A percentile compares a stretch with the other conserved stretches of the same genome.
Evolutionary conservation across 2,797 vertebrate species (phyloP).

Genomic region (Centropyge bicolor): DNA sequence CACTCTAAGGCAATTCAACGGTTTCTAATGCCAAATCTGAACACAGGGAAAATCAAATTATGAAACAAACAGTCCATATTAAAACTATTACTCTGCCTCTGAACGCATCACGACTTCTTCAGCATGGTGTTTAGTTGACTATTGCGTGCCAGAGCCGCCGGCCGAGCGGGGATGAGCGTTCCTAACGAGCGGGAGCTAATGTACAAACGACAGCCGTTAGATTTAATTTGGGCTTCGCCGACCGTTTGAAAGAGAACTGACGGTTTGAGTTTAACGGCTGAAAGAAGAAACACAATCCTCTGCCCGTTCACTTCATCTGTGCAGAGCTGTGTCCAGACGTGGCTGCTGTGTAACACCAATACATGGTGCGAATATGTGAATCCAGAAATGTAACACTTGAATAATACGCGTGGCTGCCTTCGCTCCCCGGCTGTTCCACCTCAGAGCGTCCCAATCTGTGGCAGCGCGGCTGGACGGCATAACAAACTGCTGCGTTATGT

Average conservation of each 20-base stretch:
- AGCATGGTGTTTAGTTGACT: constrained; percentile 33
- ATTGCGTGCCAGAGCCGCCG: constrained; percentile 31
- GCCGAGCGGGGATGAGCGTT: constrained; percentile 34
- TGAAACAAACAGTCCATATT: constrained; percentile 48
- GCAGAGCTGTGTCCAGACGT: constrained; percentile 24
- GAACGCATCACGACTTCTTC: constrained; percentile 20
- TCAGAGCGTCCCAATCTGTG: constrained; percentile 24
- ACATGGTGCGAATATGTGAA: constrained; percentile 18
- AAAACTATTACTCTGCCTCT: constrained; percentile 54
- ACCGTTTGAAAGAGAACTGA: constrained; percentile 6
- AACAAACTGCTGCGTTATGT: not conserved
- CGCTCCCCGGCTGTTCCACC: constrained; percentile 24
- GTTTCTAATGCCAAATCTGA: constrained; percentile 57
- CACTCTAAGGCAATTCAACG: constrained; percentile 71
- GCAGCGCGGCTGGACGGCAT: constrained; percentile 11
- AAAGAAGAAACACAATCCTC: constrained; percentile 22
- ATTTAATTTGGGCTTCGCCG: constrained; percentile 21
- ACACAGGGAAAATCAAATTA: constrained; percentile 61
- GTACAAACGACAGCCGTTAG: constrained; percentile 39
- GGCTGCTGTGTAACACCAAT: constrained; percentile 28
- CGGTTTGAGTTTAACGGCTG: constrained; percentile 22
- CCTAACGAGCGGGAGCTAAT: constrained; percentile 36
- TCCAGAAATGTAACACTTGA: constrained; percentile 29
- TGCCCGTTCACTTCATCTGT: constrained; percentile 22
- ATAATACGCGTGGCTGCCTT: constrained; percentile 6